These are phyloP conservation scores for Drosophila aff. DNA, from an alignment of 1,140 invertebrate species.

Conservation along the genomic window DNA sequence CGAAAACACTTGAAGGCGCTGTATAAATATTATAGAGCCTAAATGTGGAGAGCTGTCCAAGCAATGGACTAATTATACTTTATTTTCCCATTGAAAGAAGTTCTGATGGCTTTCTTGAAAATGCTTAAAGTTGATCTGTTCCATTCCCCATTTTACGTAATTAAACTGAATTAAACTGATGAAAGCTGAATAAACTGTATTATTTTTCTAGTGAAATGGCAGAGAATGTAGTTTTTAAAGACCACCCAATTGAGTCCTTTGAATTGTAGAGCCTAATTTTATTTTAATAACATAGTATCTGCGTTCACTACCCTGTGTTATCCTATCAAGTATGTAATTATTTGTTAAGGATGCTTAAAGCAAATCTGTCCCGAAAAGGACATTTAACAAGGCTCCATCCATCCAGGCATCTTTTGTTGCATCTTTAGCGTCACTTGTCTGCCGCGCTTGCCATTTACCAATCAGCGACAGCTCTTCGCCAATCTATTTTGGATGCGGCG, in stretches of 20 bases:
- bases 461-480: conserved; percentile 67
- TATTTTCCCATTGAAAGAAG: conserved; percentile 57
- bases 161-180: conserved; percentile 21
- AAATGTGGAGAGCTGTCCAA: conserved; percentile 43
- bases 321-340: background rate
- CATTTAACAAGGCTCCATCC: background rate
- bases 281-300: background rate
- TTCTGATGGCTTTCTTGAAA: conserved; percentile 8
- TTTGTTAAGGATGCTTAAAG: background rate
- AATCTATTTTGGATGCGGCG: conserved; percentile 71
- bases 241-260: background rate
- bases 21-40: conserved; percentile 62
- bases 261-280: background rate
- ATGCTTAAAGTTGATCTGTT: conserved; percentile 12
- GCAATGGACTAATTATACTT: conserved; percentile 64
- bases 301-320: background rate
- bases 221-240: conserved; percentile 24
- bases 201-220: conserved; percentile 11
- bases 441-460: conserved; percentile 54
- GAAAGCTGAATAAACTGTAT: conserved; percentile 48
- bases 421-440: conserved; percentile 36
- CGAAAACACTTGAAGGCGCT: conserved; percentile 64
- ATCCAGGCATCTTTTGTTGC: conserved; percentile 25
- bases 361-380: background rate
- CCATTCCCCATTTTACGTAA: background rate